Conservation (phyloP, 2,888 invertebrate species). For the Drosophila stalkeri region DNA sequence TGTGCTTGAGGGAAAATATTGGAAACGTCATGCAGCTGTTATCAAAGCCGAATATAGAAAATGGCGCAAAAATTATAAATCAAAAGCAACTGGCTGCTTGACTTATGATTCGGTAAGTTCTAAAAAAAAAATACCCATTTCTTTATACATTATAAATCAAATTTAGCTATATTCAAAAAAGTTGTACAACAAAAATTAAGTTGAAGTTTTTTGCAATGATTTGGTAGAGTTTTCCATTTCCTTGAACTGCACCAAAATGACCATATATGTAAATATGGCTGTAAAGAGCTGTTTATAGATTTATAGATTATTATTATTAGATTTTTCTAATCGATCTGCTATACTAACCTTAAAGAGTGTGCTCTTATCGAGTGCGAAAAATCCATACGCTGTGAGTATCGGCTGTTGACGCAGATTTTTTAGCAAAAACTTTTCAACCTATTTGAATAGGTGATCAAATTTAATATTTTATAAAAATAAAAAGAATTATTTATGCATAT, state of each 20-base stretch:
- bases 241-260: constrained; percentile 82
- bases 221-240: constrained; percentile 82
- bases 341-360: constrained; percentile 77
- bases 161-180: not conserved
- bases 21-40: constrained; percentile 98
- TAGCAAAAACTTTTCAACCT: constrained; percentile 81
- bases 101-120: constrained; percentile 90
- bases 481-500: no score
- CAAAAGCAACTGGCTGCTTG: constrained; percentile 91
- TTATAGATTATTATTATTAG: not conserved
- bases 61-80: constrained; percentile 92
- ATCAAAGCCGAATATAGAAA: constrained; percentile 99
- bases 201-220: constrained; percentile 39
- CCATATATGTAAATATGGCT: constrained; percentile 82
- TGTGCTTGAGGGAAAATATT: constrained; percentile 99
- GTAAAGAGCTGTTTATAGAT: constrained; percentile 73
- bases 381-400: constrained; percentile 82
- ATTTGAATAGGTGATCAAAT: not conserved
- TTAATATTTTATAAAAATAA: no score
- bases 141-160: not conserved
- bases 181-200: not conserved
- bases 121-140: not conserved
- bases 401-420: constrained; percentile 81
- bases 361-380: constrained; percentile 80
- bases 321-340: not conserved